Evolutionary conservation across 2,797 vertebrate genomes (phyloP).

Genomic region (Propithecus deckenii): DNA sequence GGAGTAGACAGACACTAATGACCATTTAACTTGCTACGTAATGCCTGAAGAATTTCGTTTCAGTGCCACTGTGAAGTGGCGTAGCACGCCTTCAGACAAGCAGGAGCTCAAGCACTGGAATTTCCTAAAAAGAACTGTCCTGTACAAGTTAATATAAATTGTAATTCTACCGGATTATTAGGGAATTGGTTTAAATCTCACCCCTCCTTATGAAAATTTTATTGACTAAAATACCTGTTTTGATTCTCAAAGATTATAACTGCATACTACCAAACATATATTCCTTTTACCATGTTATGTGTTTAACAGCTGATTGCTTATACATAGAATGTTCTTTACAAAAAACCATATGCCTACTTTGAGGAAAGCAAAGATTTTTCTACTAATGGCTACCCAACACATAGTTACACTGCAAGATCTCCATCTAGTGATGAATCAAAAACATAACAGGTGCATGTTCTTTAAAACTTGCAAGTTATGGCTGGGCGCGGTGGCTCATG

Average conservation of each 20-base stretch:
- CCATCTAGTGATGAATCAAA: slow-evolving; percentile 69
- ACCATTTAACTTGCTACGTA: background rate
- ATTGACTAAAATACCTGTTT: background rate
- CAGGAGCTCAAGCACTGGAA: background rate
- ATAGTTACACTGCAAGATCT: slow-evolving; percentile 30
- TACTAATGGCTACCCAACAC: background rate
- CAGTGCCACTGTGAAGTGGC: background rate
- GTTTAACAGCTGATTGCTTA: background rate
- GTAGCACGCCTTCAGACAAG: background rate
- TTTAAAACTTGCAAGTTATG: background rate
- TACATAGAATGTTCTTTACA: background rate
- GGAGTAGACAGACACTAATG: background rate
- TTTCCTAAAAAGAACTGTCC: background rate
- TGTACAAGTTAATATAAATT: background rate
- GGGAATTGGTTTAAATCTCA: background rate
- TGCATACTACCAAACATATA: background rate
- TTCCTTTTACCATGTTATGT: background rate
- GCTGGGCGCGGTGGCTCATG: too few species aligned
- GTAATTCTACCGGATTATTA: background rate
- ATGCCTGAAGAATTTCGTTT: background rate
- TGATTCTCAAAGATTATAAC: background rate
- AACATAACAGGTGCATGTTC: background rate
- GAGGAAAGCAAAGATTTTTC: slow-evolving; percentile 33
- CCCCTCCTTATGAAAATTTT: background rate
- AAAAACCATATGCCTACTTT: background rate